phyloP scores from a whole-genome alignment of 2,888 invertebrate genomes.

The Hydroisotoma schaefferi region DNA sequence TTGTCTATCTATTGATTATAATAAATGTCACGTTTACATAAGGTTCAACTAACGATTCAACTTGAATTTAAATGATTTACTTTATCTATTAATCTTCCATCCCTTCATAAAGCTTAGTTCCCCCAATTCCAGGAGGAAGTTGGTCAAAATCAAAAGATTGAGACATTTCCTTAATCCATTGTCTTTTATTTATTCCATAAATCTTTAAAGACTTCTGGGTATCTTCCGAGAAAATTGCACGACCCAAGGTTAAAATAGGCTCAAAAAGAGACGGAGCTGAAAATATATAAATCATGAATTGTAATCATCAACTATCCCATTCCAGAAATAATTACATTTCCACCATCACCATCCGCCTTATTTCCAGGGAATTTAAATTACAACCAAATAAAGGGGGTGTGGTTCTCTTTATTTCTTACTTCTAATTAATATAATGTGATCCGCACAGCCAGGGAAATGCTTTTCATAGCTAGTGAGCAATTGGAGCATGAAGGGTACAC shows the following conservation, averaged over 20 bases:
- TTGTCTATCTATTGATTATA: no score
- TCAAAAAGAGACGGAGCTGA: background rate
- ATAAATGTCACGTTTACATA: no score
- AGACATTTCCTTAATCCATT: background rate
- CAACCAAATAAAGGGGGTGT: background rate
- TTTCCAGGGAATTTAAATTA: background rate
- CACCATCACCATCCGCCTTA: no score
- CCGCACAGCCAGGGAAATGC: constrained; percentile 23
- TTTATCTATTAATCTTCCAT: constrained; percentile 4
- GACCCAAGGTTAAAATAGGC: background rate
- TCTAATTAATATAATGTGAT: constrained; percentile 17
- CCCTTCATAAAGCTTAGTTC: background rate
- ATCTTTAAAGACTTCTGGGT: background rate
- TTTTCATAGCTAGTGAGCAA: constrained; percentile 17
- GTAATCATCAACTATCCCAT: background rate
- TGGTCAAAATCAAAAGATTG: background rate
- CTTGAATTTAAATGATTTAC: no score
- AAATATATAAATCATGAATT: background rate
- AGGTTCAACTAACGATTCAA: no score
- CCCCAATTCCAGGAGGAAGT: background rate
- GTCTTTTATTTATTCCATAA: background rate
- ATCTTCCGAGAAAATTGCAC: background rate
- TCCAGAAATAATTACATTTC: no score
- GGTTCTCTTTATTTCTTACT: constrained; percentile 10
- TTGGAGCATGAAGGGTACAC: constrained; percentile 18